These are phyloP conservation scores for Drosophila prolongata DNA, from an alignment of 2,888 invertebrate species.

Conservation along the genomic window DNA sequence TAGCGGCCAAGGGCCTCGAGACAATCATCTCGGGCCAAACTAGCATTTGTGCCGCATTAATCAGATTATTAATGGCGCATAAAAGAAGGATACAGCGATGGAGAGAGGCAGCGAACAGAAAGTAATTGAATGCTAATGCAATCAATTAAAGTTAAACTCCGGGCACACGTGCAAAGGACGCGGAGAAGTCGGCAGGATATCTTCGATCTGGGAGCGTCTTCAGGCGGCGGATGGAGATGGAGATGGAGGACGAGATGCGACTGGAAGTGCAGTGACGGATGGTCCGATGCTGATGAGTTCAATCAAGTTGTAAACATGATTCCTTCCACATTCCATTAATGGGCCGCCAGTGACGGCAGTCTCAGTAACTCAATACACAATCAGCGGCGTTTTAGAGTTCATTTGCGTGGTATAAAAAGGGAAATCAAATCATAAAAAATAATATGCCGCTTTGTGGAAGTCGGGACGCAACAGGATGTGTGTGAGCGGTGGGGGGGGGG, in stretches of 20 bases:
- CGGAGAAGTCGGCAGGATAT: slow-evolving; percentile 3
- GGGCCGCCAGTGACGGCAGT: slow-evolving; percentile 42
- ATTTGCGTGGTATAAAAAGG: slow-evolving; percentile 57
- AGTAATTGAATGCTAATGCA: slow-evolving; percentile 64
- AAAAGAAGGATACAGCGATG: slow-evolving; percentile 12
- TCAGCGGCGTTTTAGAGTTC: slow-evolving; percentile 75
- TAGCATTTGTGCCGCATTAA: slow-evolving; percentile 47
- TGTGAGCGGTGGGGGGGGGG: slow-evolving; percentile 17
- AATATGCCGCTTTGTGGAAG: slow-evolving; percentile 64
- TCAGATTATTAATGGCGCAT: slow-evolving; percentile 53
- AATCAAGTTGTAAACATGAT: slow-evolving; percentile 77
- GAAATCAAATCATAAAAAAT: slow-evolving; percentile 75
- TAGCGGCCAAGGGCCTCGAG: slow-evolving; percentile 22
- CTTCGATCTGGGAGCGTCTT: not conserved
- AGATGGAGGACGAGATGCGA: slow-evolving; percentile 13
- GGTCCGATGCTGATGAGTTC: slow-evolving; percentile 66
- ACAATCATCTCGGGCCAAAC: slow-evolving; percentile 31
- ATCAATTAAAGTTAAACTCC: slow-evolving; percentile 65
- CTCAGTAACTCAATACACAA: slow-evolving; percentile 73
- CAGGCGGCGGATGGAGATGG: not conserved
- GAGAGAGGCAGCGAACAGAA: slow-evolving; percentile 5
- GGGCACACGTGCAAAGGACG: slow-evolving; percentile 50
- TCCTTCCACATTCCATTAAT: slow-evolving; percentile 71
- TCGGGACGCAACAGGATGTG: slow-evolving; percentile 68
- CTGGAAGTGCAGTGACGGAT: slow-evolving; percentile 10